Base-by-base conservation (phyloP, 2,113 vertebrate genomes). In the Acrocephalus kingi region DNA sequence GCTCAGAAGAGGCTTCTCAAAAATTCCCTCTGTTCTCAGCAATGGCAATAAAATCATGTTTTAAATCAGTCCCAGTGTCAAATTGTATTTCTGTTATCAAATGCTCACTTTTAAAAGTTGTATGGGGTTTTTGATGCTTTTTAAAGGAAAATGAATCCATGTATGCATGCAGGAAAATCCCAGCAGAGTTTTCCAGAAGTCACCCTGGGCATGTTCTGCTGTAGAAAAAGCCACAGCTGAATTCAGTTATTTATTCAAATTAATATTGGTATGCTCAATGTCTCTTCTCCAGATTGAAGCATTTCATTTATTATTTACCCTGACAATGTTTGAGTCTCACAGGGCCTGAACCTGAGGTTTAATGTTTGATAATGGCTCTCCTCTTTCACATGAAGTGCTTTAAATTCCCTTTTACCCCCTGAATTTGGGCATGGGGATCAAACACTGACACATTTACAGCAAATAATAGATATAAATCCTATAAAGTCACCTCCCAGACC, bases 291-390 rank as follows among this genome's bases (percentile, higher is more conserved):
- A 39, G 49, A 78, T 45, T 6, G 3, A 76, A 78, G 25, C 28
- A 16, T 72, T 91, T 80, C n/a, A 76, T 61, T 88, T 69, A 64
- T 94, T 90, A 51, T 79, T 82, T 66, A 63, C 54, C 21, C 24
- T 22, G 39, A 45, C 22, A 21, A 49, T 6, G 23, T 75, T 80
- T 84, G 63, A 72, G 41, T 30, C 39, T 43, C 46, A 19, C 24
- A 22, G 41, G 28, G 28, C 4, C 33, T 39, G 6, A 33, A 16
- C 45, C 66, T 24, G 15, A 35, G 35, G 43, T 71, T 79, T 58
- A 43, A 46, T 45, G 33, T 35, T 49, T 30, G n/a, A 39, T 59
- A 68, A 82, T 55, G 59, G 46, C 82, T 27, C 25, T n/a, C 6
- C 4, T 46, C 33, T 73, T 63, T 28, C 72, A 41, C 56, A 79